These are phyloP conservation scores for Echinops telfairi DNA, from an alignment of 2,113 vertebrate species.

Conservation along the genomic window DNA sequence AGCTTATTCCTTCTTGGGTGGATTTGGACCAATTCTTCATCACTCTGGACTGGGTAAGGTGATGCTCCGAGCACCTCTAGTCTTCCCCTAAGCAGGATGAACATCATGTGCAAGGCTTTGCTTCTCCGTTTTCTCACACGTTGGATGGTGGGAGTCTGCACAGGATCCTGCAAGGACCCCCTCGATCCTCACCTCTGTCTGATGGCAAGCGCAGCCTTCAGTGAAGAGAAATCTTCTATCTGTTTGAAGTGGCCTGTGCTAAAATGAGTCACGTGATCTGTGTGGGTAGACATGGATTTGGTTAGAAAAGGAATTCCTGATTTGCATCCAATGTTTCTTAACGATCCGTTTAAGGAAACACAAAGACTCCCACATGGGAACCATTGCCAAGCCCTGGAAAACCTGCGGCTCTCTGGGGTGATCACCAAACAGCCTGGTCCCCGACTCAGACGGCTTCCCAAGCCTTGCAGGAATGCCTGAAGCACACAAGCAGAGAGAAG, in stretches of 20 bases:
- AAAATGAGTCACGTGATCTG: constrained; percentile 30
- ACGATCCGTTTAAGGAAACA: constrained; percentile 68
- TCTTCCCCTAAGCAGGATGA: neutral
- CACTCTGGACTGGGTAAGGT: neutral
- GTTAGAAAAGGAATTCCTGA: constrained; percentile 71
- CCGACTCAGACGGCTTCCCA: constrained; percentile 63
- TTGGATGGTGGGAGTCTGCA: no score
- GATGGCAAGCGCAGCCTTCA: neutral
- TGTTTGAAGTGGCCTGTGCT: constrained; percentile 33
- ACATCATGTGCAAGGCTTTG: neutral
- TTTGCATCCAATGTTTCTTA: constrained; percentile 47
- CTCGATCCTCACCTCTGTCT: neutral
- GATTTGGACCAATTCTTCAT: neutral
- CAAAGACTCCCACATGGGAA: constrained; percentile 52
- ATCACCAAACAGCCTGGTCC: neutral
- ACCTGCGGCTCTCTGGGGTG: constrained; percentile 56
- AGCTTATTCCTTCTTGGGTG: neutral
- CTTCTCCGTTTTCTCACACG: neutral
- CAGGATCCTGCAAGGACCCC: neutral
- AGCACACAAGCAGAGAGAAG: neutral
- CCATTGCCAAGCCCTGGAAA: constrained; percentile 63
- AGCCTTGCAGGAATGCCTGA: neutral
- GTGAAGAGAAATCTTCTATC: neutral
- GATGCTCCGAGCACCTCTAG: neutral
- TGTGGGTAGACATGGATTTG: constrained; percentile 50